These are phyloP conservation scores for Microctenopoma lineatum DNA, from an alignment of 2,797 vertebrate species.

Conservation along the genomic window DNA sequence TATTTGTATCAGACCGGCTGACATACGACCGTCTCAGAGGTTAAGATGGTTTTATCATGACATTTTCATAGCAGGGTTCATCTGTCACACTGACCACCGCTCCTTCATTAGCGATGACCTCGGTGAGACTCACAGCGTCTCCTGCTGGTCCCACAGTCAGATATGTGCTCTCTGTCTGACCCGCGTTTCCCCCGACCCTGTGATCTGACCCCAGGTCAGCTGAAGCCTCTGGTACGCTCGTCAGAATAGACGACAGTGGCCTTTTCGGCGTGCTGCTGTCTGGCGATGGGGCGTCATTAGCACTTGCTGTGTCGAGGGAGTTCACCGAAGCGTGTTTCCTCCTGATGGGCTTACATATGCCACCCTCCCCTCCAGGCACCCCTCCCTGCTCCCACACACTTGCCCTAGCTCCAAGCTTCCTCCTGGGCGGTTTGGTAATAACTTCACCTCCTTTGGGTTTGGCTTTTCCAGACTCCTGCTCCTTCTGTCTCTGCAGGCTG, in stretches of 20 bases:
- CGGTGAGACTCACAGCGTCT: slow-evolving; percentile 49
- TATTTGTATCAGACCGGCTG: slow-evolving; percentile 43
- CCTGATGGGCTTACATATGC: slow-evolving; percentile 75
- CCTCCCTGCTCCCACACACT: slow-evolving; percentile 80
- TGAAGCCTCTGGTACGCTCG: slow-evolving; percentile 64
- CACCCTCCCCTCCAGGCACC: slow-evolving; percentile 50
- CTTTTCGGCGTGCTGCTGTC: slow-evolving; percentile 72
- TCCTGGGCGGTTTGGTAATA: slow-evolving; percentile 88
- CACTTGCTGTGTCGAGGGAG: slow-evolving; percentile 41
- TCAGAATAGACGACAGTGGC: slow-evolving; percentile 77
- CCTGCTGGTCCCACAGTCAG: slow-evolving; percentile 73
- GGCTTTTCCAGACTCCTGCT: slow-evolving; percentile 70
- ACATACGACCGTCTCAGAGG: slow-evolving; percentile 5
- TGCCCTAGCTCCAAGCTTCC: slow-evolving; percentile 81
- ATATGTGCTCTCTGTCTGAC: slow-evolving; percentile 69
- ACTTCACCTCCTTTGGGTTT: slow-evolving; percentile 73
- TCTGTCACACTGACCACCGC: slow-evolving; percentile 55
- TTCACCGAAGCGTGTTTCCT: slow-evolving; percentile 68
- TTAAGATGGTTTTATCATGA: slow-evolving; percentile 73
- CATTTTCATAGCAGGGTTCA: slow-evolving; percentile 85
- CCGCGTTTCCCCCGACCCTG: slow-evolving; percentile 38
- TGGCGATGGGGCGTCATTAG: slow-evolving; percentile 37
- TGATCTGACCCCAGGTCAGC: slow-evolving; percentile 47
- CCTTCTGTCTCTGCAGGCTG: slow-evolving; percentile 87
- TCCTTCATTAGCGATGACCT: slow-evolving; percentile 72